Evolutionary conservation across 2,797 vertebrate species (phyloP), one percentile per base, ranked within the genome.

Genomic region (Telmatherina bonti): DNA sequence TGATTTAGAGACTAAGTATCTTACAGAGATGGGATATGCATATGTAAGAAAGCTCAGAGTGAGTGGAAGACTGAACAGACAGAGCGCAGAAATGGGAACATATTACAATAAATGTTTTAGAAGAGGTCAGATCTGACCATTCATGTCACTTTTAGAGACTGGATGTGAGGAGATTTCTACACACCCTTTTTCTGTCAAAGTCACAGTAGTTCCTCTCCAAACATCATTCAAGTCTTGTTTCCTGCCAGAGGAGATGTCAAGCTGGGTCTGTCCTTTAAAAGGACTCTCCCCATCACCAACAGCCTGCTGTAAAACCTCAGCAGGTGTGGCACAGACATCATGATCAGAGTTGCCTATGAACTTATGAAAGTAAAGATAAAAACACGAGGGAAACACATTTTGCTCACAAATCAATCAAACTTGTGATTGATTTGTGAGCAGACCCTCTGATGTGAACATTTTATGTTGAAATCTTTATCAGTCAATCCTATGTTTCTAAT

Each of bases 211-310:
- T 68, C 62, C 80, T 86, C 75, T 84, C 61, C 77, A 91, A 89
- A 89, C 74, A 77, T 70, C 62, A 64, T 87, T 84, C 83, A 85
- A 62, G 52, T 69, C 78, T 78, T 76, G 75, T 78, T 88, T 91
- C 76, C 81, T 79, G 72, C 72, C 57, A 70, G 81, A 78, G 45
- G 57, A 82, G 74, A 76, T 45, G 41, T 82, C 72, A 84, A 72
- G 74, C 79, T 70, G 73, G 64, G 62, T 43, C 55, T 18, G 54
- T 75, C 52, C 47, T 83, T 83, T 79, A 67, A 79, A 55, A 76
- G 81, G 78, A 63, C 57, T 79, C 45, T 79, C 64, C 77, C 55
- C 54, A 33, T 76, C 61, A 43, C 75, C 1, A 13, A 71, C 61
- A 31, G 41, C 60, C 62, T 24, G 54, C 64, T 11, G 18, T 88